Evolutionary conservation across 2,113 vertebrate genomes (phyloP), one percentile per base, ranked within the genome.

Genomic region (Saccopteryx bilineata): DNA sequence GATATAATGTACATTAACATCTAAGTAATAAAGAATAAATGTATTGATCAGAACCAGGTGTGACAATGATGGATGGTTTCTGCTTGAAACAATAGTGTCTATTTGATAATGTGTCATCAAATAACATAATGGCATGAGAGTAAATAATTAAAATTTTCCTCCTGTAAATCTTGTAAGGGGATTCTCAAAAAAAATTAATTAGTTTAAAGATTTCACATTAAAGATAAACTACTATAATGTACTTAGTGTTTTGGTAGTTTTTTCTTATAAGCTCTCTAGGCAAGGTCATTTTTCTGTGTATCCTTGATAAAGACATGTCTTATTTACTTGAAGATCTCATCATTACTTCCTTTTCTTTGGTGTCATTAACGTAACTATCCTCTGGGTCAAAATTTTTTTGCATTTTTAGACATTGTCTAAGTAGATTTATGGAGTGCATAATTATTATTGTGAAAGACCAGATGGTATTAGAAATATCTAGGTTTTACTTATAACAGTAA

Each of bases 111-210:
- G 52, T 85, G 75, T 46, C 66, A 60, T 92, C 75, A 97, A 96
- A 96, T 97, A 96, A 86, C 76, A 94, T 89, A 96, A 94, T 88
- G 96, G 65, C 61, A 93, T 94, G 96, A 58, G 71, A 92, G 54
- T 97, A 90, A 97, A 33, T 86, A 92, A 96, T 97, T 97, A 97
- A 97, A 68, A 95, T 15, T 76, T 56, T 97, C 87, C 90, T 97
- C 85, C 80, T 97, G 60, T 98, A 94, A 81, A 85, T 39, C 2
- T 33, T 87, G 7, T 96, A 87, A 98, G 61, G 79, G 81, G 72
- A 97, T 97, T 97, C 87, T 54, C 56, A 89, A 85, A 80, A 82
- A 96, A 97, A 90, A 93, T 96, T 95, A 97, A 93, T 89, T 78
- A 52, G 89, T 96, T 98, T 98, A 69, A 84, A 92, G 94, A 96